Conservation (phyloP, 2,113 vertebrate genomes). For the Myrmecophaga tridactyla region DNA sequence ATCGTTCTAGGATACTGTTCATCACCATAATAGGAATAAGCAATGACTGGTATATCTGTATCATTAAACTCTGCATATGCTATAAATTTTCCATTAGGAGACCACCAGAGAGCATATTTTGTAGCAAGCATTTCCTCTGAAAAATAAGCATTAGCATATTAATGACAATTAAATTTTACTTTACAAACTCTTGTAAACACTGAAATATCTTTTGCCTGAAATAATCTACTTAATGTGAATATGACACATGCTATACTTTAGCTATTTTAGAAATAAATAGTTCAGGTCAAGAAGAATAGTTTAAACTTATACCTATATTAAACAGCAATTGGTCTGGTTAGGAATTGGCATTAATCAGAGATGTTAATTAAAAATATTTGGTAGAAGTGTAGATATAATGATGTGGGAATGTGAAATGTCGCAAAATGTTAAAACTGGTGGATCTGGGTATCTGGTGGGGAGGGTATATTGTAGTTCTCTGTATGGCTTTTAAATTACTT, state of each 20-base stretch:
- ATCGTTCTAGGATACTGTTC: constrained; percentile 94
- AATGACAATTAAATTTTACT: background rate
- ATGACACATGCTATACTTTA: background rate
- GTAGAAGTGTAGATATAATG: background rate
- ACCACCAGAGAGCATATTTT: constrained; percentile 97
- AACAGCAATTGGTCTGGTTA: constrained; percentile 27
- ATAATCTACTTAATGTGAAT: constrained; percentile 13
- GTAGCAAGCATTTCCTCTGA: constrained; percentile 96
- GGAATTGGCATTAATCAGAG: constrained; percentile 37
- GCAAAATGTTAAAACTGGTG: too few species aligned
- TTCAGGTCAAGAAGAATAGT: constrained; percentile 30
- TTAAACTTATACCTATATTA: constrained; percentile 29
- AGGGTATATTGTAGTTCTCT: too few species aligned
- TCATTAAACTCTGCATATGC: constrained; percentile 95
- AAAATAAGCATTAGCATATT: constrained; percentile 56
- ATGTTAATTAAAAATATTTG: constrained; percentile 19
- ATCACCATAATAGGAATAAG: constrained; percentile 92
- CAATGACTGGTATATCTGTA: constrained; percentile 91
- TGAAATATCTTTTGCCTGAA: background rate
- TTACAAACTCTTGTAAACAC: constrained; percentile 16
- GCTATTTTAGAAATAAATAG: constrained; percentile 29
- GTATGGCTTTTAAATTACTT: too few species aligned
- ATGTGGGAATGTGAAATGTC: too few species aligned
- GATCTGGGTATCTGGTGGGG: too few species aligned
- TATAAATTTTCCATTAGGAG: constrained; percentile 88